Base-by-base conservation (phyloP, 30 jellyfish, hydroid and myxozoan species). In the Hydractinia symbiolongicarpus region DNA sequence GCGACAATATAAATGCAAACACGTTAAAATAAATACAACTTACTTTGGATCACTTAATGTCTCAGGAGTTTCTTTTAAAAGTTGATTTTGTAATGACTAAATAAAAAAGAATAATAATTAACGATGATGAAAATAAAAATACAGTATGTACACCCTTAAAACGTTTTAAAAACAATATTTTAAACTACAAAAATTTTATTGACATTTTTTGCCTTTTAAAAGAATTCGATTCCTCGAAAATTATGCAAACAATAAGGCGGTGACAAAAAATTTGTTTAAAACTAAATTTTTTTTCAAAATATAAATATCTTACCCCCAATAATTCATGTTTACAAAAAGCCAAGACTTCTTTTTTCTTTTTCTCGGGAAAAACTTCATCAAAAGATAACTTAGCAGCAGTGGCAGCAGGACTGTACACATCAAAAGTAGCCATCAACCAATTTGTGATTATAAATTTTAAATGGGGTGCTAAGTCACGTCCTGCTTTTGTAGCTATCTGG, bases 31-130 rank as follows among this genome's bases (percentile, higher is more conserved):
- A 30, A 49, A 66, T 9, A 14, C 49, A 11, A 77, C 89, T 75
- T 67, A 86, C 97, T 84, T 90, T 69, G 97, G 95, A 77, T 90
- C 97, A 79, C 96, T 88, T 55, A 88, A 52, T 6, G 95, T 88
- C 50, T 88, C 95, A 50, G 60, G 71, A 5, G 96, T 83, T 67
- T 84, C 88, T 54, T 88, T 66, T 57, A 88, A 54, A 7, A 88
- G 55, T 15, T 49, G 54, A 72, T 83, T 78, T 44, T 73, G 78
- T 0, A 79, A 53, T 44, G 79, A 79, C 96, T 88, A 55, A 55
- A 55, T 54, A 77, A 21, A 70, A n/a, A n/a, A 30, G 44, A 30
- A 30, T 30, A 30, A 30, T 30, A 2, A 30, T 30, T 30, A 30
- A 30, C 2, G 44, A 30, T 30, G 44, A 30, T 30, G 44, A 30